A percentile compares a stretch with the other conserved stretches of the same genome.
Evolutionary conservation across 2,797 vertebrate species (phyloP).

Genomic region (Gymnoscopelus braueri): DNA sequence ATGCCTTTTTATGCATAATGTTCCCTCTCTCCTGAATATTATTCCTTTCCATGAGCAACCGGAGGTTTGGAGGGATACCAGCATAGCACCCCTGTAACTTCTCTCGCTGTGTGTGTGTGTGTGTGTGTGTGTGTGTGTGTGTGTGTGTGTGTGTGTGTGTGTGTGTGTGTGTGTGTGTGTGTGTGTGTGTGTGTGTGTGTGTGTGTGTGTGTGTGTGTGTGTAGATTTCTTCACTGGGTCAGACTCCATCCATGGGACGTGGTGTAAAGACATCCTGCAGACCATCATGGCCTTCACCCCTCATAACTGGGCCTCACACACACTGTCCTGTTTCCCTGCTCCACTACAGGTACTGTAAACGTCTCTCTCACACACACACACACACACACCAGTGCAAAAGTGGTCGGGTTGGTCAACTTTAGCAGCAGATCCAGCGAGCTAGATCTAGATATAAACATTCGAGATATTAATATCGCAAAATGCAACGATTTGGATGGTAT

Average conservation of each 20-base stretch:
- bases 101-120: no score
- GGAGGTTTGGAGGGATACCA: no score
- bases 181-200: slow-evolving; percentile 16
- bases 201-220: slow-evolving; percentile 14
- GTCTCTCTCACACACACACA: not conserved
- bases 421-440: no score
- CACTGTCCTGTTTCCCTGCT: slow-evolving; percentile 96
- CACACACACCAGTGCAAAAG: no score
- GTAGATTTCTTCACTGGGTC: slow-evolving; percentile 98
- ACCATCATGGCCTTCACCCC: slow-evolving; percentile 99
- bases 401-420: no score
- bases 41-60: no score
- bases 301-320: slow-evolving; percentile 99
- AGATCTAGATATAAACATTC: no score
- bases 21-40: no score
- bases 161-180: not conserved
- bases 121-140: not conserved
- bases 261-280: slow-evolving; percentile 99
- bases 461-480: no score
- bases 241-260: slow-evolving; percentile 97
- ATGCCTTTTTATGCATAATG: no score
- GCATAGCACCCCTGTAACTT: no score
- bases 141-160: not conserved
- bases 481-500: no score
- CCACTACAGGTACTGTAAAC: slow-evolving; percentile 89